Conservation (phyloP, 2,888 invertebrate species). For the Parochlus steinenii region DNA sequence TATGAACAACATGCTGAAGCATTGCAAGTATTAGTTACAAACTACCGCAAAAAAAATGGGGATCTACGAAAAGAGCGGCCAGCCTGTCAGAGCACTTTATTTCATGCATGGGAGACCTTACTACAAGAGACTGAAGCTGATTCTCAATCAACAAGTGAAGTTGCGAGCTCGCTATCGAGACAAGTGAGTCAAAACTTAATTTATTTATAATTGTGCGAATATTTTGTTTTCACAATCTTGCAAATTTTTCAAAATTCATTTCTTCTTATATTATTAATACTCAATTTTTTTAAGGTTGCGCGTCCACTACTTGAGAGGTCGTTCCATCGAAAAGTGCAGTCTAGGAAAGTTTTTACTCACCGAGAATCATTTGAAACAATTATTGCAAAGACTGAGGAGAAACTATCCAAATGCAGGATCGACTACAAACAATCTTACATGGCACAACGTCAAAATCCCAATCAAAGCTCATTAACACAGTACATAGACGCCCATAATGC, state of each 20-base stretch:
- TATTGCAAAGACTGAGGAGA: conserved; percentile 68
- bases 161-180: conserved; percentile 60
- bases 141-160: conserved; percentile 68
- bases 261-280: neutral
- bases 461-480: conserved; percentile 49
- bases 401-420: conserved; percentile 63
- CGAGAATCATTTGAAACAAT: conserved; percentile 81
- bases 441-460: conserved; percentile 56
- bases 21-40: conserved; percentile 69
- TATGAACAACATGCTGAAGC: conserved; percentile 82
- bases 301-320: conserved; percentile 72
- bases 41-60: conserved; percentile 68
- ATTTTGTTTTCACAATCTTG: no score
- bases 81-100: conserved; percentile 61
- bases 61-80: conserved; percentile 70
- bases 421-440: conserved; percentile 78
- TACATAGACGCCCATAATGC: conserved; percentile 88
- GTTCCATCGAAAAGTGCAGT: conserved; percentile 80
- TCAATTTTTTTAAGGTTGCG: conserved; percentile 39
- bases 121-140: conserved; percentile 84
- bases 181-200: conserved; percentile 36
- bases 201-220: no score
- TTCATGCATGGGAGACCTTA: conserved; percentile 80
- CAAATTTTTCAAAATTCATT: neutral
- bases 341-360: conserved; percentile 77